Percentiles rank a stretch among this genome's conserved stretches.
Evolutionary conservation across 1,140 invertebrate species (phyloP).

Genomic region (Trialeurodes vaporariorum): DNA sequence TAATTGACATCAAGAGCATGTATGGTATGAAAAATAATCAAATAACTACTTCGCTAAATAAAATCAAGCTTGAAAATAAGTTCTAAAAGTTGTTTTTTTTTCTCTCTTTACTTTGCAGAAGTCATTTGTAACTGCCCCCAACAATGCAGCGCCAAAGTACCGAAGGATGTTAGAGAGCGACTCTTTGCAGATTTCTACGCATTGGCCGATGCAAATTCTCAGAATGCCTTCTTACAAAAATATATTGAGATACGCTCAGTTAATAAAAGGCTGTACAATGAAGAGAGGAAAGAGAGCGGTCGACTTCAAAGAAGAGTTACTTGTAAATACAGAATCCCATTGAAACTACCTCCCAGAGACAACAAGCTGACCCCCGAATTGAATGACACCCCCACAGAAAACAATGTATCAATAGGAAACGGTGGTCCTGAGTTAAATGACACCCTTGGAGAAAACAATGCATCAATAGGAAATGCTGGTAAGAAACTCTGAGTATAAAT

Average conservation of each 20-base stretch:
- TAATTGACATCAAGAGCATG: no score
- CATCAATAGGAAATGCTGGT: no score
- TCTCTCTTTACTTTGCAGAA: no score
- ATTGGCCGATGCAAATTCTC: slow-evolving; percentile 34
- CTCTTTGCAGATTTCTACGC: slow-evolving; percentile 39
- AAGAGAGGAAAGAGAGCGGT: slow-evolving; percentile 22
- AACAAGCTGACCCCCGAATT: neutral
- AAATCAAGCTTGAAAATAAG: no score
- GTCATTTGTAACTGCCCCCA: slow-evolving; percentile 41
- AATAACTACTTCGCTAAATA: no score
- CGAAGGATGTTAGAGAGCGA: slow-evolving; percentile 32
- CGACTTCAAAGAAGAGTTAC: slow-evolving; percentile 32
- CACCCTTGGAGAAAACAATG: no score
- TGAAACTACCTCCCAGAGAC: slow-evolving; percentile 9
- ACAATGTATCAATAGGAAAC: neutral
- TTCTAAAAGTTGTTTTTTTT: no score
- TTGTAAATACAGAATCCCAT: slow-evolving; percentile 39
- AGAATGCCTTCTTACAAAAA: slow-evolving; percentile 37
- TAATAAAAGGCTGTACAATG: slow-evolving; percentile 20
- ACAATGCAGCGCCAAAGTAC: slow-evolving; percentile 39
- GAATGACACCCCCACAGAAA: slow-evolving; percentile 4
- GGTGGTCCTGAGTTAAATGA: no score
- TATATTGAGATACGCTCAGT: slow-evolving; percentile 35
- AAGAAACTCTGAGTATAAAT: no score
- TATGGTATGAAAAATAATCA: no score